phyloP scores from a whole-genome alignment of 37 sponge, comb jelly and placozoan genomes.

The Agelas oroides region DNA sequence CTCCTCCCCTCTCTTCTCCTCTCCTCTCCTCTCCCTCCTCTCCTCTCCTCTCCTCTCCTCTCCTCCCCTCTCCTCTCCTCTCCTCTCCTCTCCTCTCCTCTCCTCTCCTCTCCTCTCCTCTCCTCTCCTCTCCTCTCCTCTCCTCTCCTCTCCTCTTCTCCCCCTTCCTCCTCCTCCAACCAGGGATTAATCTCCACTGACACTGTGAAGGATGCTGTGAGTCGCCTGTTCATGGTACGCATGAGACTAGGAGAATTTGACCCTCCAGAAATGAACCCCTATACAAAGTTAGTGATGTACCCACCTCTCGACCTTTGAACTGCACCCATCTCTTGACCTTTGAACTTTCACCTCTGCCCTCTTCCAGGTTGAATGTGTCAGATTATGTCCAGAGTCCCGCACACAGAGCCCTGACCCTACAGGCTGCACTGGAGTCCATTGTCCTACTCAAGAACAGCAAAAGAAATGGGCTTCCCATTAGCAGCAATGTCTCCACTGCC shows the following conservation, averaged over 20 bases:
- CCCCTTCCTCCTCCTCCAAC: too few species aligned
- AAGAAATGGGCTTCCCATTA: slow-evolving; percentile 23
- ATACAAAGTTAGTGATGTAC: slow-evolving; percentile 31
- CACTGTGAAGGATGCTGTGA: slow-evolving; percentile 56
- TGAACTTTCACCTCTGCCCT: background rate
- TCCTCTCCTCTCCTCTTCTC: too few species aligned
- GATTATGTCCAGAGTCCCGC: slow-evolving; percentile 50
- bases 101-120: background rate
- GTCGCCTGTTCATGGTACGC: slow-evolving; percentile 59
- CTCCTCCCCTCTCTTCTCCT: background rate
- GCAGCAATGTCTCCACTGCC: background rate
- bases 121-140: background rate
- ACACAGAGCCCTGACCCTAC: slow-evolving; percentile 34
- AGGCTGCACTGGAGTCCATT: slow-evolving; percentile 44
- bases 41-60: too few species aligned
- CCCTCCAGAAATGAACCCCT: slow-evolving; percentile 75
- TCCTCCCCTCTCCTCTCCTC: background rate
- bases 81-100: background rate
- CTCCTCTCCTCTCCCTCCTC: too few species aligned
- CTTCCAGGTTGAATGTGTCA: slow-evolving; percentile 26
- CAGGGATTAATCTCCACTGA: slow-evolving; percentile 32
- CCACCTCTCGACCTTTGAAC: too few species aligned
- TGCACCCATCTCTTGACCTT: too few species aligned
- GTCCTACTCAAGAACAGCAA: slow-evolving; percentile 63
- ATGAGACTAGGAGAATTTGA: slow-evolving; percentile 84